These are phyloP conservation scores for Eulemur rufifrons DNA, from an alignment of 2,113 vertebrate species.

Conservation along the genomic window DNA sequence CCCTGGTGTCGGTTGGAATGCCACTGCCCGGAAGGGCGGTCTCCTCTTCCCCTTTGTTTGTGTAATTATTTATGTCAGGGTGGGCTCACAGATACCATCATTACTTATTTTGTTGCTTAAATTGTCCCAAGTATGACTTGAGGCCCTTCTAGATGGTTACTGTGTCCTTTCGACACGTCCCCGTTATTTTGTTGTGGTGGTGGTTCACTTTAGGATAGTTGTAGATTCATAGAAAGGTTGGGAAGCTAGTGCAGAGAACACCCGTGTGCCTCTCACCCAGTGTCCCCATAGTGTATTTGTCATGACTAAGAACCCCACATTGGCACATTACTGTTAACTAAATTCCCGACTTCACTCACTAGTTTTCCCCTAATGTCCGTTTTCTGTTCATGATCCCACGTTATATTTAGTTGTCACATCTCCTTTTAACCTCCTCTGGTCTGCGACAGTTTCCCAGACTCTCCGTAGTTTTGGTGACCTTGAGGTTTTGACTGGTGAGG, in stretches of 20 bases:
- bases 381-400: too few species aligned
- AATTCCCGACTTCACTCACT: neutral
- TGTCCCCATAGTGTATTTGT: neutral
- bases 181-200: neutral
- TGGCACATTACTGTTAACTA: accelerated
- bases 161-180: neutral
- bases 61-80: neutral
- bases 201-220: neutral
- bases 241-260: neutral
- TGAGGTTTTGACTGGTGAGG: neutral
- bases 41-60: neutral
- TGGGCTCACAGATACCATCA: neutral
- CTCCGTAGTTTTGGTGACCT: neutral
- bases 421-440: neutral
- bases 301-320: neutral
- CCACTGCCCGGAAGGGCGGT: neutral
- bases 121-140: neutral
- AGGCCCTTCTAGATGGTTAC: neutral
- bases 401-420: neutral
- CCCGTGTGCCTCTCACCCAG: accelerated
- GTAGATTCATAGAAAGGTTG: neutral
- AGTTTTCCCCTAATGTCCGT: accelerated
- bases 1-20: accelerated
- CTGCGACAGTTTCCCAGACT: neutral
- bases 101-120: neutral